These are phyloP conservation scores for Lacerta bilineata DNA, from an alignment of 2,797 vertebrate genomes.

Conservation along the genomic window DNA sequence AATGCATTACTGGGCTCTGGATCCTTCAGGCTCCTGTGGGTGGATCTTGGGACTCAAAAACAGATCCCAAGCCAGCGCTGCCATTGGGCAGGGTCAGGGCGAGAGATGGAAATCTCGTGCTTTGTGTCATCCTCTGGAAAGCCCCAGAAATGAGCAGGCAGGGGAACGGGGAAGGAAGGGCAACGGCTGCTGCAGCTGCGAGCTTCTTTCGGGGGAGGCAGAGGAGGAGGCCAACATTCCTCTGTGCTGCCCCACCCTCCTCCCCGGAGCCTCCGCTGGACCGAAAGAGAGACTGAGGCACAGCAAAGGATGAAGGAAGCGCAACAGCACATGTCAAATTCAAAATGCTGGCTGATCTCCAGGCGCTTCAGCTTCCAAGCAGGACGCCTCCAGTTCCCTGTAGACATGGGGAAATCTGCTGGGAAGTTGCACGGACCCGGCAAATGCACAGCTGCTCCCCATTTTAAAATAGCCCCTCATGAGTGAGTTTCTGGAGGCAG, in stretches of 20 bases:
- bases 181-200: not conserved
- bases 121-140: not conserved
- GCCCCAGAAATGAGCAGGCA: not conserved
- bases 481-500: too few species aligned
- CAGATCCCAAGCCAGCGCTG: too few species aligned
- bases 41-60: too few species aligned
- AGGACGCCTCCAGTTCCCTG: not conserved
- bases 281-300: not conserved
- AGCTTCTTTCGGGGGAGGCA: not conserved
- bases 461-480: too few species aligned
- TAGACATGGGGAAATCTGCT: constrained; percentile 46
- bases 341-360: not conserved
- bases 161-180: not conserved
- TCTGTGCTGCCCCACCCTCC: not conserved
- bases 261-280: not conserved
- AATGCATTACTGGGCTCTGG: too few species aligned
- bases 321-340: too few species aligned
- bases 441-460: too few species aligned
- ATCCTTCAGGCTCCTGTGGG: too few species aligned
- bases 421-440: constrained; percentile 18
- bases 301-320: not conserved
- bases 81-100: too few species aligned
- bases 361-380: not conserved
- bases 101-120: not conserved
- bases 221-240: not conserved